Evolutionary conservation across 2,888 invertebrate genomes (phyloP).

Genomic region (Camponotus fellah): DNA sequence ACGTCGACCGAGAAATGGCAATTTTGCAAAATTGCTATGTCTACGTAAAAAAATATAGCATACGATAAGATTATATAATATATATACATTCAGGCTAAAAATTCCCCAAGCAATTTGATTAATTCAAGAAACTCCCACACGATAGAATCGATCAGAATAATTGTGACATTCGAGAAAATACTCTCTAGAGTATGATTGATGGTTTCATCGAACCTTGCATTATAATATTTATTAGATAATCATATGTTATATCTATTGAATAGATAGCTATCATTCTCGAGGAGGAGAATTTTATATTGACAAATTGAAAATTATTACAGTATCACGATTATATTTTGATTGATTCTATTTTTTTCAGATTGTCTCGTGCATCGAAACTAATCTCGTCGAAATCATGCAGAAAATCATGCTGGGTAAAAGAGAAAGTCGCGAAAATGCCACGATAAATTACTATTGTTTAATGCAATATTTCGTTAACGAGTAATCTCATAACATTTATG

Average conservation of each 20-base stretch:
- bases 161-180: conserved; percentile 1
- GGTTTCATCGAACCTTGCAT: background rate
- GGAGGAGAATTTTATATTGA: background rate
- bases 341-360: conserved; percentile 21
- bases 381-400: conserved; percentile 40
- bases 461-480: conserved; percentile 53
- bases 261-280: background rate
- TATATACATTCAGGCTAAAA: conserved; percentile 8
- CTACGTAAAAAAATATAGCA: conserved; percentile 4
- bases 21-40: conserved; percentile 27
- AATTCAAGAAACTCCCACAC: conserved; percentile 1
- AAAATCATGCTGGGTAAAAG: conserved; percentile 21
- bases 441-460: conserved; percentile 53
- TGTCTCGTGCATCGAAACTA: conserved; percentile 25
- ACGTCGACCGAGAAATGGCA: conserved; percentile 6
- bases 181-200: conserved; percentile 18
- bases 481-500: conserved; percentile 45
- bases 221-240: conserved; percentile 20
- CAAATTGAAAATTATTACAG: conserved; percentile 36
- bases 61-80: conserved; percentile 8
- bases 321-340: conserved; percentile 21
- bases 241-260: background rate
- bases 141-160: conserved; percentile 13
- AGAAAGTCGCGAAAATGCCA: conserved; percentile 37
- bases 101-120: conserved; percentile 14